Conservation (phyloP, 2,113 vertebrate genomes). For the Daubentonia madagascariensis region DNA sequence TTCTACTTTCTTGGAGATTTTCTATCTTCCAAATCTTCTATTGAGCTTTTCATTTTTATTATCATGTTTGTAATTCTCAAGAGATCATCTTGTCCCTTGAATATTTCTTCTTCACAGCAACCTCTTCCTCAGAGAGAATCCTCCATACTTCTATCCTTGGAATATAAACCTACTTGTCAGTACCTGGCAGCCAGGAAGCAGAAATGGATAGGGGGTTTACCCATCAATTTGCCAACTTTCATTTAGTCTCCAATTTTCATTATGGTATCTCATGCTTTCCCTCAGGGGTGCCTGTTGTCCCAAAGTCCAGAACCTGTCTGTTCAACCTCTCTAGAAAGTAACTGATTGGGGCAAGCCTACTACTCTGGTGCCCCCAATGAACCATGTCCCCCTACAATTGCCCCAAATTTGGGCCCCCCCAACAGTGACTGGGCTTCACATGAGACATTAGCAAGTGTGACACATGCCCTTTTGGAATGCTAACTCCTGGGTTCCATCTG, state of each 20-base stretch:
- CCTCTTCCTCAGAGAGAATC: neutral
- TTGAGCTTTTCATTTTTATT: neutral
- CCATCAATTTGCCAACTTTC: neutral
- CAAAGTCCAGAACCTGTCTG: neutral
- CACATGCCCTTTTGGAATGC: neutral
- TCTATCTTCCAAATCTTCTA: neutral
- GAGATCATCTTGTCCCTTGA: neutral
- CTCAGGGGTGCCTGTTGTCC: neutral
- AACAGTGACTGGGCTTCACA: neutral
- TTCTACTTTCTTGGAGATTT: neutral
- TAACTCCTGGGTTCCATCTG: neutral
- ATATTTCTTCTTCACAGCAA: neutral
- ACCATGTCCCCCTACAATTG: neutral
- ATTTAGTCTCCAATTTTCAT: neutral
- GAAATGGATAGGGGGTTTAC: rapidly evolving
- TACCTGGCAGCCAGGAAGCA: neutral
- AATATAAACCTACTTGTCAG: neutral
- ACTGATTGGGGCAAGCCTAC: neutral
- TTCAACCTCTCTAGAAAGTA: neutral
- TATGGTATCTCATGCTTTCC: rapidly evolving
- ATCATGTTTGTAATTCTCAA: neutral
- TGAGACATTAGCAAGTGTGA: neutral
- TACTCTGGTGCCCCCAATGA: neutral
- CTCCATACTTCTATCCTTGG: neutral
- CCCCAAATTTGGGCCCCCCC: neutral